Base-by-base conservation (phyloP, 2,797 vertebrate species). In the Setipinna tenuifilis region DNA sequence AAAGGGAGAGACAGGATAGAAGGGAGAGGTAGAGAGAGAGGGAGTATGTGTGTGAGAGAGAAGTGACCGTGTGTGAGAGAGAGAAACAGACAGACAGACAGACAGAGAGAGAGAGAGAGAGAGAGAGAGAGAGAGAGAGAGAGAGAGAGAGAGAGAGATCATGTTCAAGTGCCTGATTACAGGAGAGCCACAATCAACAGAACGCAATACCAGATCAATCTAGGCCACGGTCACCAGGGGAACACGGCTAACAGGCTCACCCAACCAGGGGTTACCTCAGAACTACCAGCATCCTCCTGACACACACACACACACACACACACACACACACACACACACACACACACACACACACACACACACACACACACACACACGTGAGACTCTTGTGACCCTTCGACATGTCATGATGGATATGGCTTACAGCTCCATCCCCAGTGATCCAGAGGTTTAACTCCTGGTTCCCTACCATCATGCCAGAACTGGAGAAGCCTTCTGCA, bases 131-230 rank as follows among this genome's bases (percentile, higher is more conserved):
- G 25, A 68, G 25, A 14, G 62, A 16, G 4, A 75, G 31, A 75
- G 17, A 41, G 68, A 78, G 5, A 5, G 19, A n/a, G 35, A 1
- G 35, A 44, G 71, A 19, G 71, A 78, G 71, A 78, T 78, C 71
- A 44, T 78, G 35, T 78, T 78, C 71, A 78, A 83, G 59, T 61
- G 19, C 54, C 59, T 83, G 48, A 83, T 35, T 78, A 78, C 71
- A 78, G 31, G 17, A 14, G 35, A 21, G 17, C 71, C 35, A 14
- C 71, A 41, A 71, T 71, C 65, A 78, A 44, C 6, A 19, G 71
- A 78, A 78, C 21, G 59, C 25, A 82, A 82, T 17, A 59, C 68
- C 3, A 28, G 54, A n/a, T 57, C 71, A 78, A 78, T 78, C 71
- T 78, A 78, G 71, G 71, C 5, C 71, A 44, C 71, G 16, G 19